Base-by-base conservation (phyloP, 2,888 invertebrate genomes). In the Deilephila elpenor region DNA sequence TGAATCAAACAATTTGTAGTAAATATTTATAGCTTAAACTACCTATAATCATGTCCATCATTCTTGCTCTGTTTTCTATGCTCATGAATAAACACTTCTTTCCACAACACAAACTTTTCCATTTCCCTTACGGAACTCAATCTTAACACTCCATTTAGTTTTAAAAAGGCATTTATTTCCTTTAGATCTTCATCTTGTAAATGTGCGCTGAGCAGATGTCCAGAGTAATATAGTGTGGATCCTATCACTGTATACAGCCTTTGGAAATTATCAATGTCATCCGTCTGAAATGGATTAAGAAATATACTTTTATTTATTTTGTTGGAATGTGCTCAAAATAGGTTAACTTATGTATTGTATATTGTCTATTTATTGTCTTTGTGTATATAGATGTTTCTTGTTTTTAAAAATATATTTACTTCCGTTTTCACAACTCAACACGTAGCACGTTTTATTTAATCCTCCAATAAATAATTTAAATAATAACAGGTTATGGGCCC, bases 171-270 rank as follows among this genome's bases (percentile, higher is more conserved):
- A 86, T 97, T 96, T 1, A 98, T 95, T 85, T 98, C 97, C 64
- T 96, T 94, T 72, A 98, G 93, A 88, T 98, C 97, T 74, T 96
- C 96, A 72, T 96, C 95, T 76, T 96, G 96, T 77, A 98, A 93
- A 89, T 98, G 98, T 8, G 97, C 97, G 74, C 97, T 96, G 64
- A 98, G 87, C 75, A 98, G 91, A 87, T 97, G 97, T 20, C 97
- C 97, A 81, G 96, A 93, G 78, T 96, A 96, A 83, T 96, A 96
- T 37, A 96, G 83, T 80, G 96, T 96, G 2, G 96, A 95, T 32
- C 97, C 97, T 75, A 96, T 89, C 59, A 97, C 96, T 20, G 96
- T 96, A 83, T 96, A 97, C 4, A 97, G 89, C 79, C 97, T 94
- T 93, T 97, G 97, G 83, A 97, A 97, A 81, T 96, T 96, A 85